These are phyloP conservation scores for Mizuhopecten yessoensis DNA, from an alignment of 1,140 invertebrate species.

Conservation along the genomic window DNA sequence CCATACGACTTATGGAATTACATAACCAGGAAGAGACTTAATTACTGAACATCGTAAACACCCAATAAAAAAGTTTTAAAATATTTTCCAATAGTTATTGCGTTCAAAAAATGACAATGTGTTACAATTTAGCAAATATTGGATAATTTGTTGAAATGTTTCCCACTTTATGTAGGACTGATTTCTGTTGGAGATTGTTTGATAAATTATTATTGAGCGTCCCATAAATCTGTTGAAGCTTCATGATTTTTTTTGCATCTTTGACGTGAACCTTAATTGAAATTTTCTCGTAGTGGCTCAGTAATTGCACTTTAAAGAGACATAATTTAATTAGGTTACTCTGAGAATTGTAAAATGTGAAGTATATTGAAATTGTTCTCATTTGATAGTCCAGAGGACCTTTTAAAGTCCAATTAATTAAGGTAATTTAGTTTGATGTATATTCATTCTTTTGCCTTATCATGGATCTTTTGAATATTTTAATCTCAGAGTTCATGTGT, in stretches of 20 bases:
- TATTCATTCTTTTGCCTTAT: neutral
- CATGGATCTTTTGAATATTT: too few species aligned
- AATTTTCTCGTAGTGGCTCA: conserved; percentile 22
- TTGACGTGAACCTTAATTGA: conserved; percentile 28
- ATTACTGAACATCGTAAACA: too few species aligned
- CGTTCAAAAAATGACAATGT: neutral
- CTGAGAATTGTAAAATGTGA: neutral
- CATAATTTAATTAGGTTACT: conserved; percentile 20
- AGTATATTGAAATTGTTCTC: conserved; percentile 29
- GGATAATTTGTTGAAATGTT: conserved; percentile 33
- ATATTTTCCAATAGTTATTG: too few species aligned
- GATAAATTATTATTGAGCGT: conserved; percentile 20
- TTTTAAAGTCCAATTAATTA: conserved; percentile 30
- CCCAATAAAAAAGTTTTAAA: too few species aligned
- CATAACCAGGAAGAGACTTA: too few species aligned
- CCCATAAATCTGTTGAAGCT: conserved; percentile 25
- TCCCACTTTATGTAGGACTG: neutral
- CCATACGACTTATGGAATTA: too few species aligned
- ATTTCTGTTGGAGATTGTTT: neutral
- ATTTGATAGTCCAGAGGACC: conserved; percentile 18
- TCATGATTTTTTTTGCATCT: conserved; percentile 13
- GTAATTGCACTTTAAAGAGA: conserved; percentile 39
- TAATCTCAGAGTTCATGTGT: neutral
- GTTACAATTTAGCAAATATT: neutral
- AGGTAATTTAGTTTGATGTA: conserved; percentile 16